Evolutionary conservation across 1,140 invertebrate genomes (phyloP).

Genomic region (Drosophila equinoxialis): DNA sequence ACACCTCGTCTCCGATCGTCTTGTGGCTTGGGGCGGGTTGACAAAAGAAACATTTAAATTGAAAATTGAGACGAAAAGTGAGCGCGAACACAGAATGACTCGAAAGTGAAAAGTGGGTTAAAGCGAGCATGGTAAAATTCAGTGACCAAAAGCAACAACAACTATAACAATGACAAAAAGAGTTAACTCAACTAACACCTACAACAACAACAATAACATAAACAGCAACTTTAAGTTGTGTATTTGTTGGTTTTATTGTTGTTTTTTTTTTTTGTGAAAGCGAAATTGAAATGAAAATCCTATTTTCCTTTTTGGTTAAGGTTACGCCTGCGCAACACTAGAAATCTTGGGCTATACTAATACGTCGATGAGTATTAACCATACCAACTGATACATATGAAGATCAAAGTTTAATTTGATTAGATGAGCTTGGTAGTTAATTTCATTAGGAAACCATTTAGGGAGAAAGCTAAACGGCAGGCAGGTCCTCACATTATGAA

Average conservation of each 20-base stretch:
- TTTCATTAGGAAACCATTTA: too few relatives aligned
- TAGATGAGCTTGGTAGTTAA: too few relatives aligned
- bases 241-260: neutral
- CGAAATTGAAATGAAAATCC: constrained; percentile 63
- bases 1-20: constrained; percentile 49
- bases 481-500: too few relatives aligned
- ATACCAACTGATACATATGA: constrained; percentile 13
- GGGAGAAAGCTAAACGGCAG: too few relatives aligned
- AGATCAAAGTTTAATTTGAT: too few relatives aligned
- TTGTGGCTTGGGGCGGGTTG: constrained; percentile 46
- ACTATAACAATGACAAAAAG: constrained; percentile 25
- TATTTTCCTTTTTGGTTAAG: neutral
- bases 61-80: constrained; percentile 73
- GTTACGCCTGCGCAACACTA: constrained; percentile 44
- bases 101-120: constrained; percentile 71
- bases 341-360: neutral
- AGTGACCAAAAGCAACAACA: constrained; percentile 22
- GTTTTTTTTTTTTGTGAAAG: constrained; percentile 58
- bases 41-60: constrained; percentile 75
- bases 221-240: neutral
- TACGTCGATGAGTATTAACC: constrained; percentile 60
- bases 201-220: constrained; percentile 15
- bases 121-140: constrained; percentile 69
- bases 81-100: constrained; percentile 36
- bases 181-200: constrained; percentile 43